Percentiles rank a stretch among this genome's conserved stretches.
Conservation (phyloP, 2,113 vertebrate genomes). For the Potamarius usumacintae region DNA sequence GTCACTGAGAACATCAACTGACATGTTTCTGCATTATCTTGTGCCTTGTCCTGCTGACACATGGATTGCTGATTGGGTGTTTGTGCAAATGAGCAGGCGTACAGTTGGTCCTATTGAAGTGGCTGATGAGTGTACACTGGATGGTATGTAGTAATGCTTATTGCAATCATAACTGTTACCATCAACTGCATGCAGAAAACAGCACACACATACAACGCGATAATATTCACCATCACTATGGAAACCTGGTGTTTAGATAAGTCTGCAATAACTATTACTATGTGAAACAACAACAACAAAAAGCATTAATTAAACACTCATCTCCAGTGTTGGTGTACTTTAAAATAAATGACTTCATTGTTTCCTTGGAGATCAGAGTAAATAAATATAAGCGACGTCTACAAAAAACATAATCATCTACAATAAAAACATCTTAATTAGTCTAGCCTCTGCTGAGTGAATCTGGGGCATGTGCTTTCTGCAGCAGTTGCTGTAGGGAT, state of each 20-base stretch:
- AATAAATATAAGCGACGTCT: background rate
- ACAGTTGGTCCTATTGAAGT: background rate
- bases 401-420: constrained; percentile 5
- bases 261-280: background rate
- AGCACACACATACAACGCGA: background rate
- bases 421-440: constrained; percentile 50
- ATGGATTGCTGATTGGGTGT: background rate
- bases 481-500: constrained; percentile 55
- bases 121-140: background rate
- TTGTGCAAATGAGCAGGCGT: background rate
- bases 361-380: background rate
- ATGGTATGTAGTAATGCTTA: background rate
- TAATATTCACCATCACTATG: background rate
- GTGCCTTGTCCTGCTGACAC: background rate
- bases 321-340: background rate
- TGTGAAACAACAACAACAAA: background rate
- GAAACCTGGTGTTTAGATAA: background rate
- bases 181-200: background rate
- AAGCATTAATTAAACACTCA: background rate
- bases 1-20: background rate
- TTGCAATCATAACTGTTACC: background rate
- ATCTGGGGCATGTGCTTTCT: constrained; percentile 38
- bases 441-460: constrained; percentile 27
- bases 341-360: background rate
- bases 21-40: background rate